Evolutionary conservation across 2,797 vertebrate species (phyloP).

Genomic region (Poecile montanus): DNA sequence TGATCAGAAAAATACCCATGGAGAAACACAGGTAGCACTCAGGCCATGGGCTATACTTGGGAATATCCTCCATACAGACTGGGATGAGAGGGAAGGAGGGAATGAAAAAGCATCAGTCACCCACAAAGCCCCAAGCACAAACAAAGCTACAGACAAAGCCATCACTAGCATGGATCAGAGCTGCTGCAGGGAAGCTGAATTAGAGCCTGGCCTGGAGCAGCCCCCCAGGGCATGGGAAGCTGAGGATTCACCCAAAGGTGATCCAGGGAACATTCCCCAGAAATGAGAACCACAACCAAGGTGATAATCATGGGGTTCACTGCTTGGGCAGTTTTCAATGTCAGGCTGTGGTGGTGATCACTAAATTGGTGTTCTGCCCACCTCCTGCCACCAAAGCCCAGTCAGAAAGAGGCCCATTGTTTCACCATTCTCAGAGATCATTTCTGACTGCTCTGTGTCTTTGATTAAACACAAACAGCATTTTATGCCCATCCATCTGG

Average conservation of each 20-base stretch:
- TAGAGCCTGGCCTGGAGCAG: background rate
- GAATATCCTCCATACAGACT: background rate
- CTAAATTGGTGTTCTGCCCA: background rate
- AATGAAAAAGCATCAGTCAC: background rate
- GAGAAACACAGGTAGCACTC: background rate
- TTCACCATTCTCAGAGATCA: background rate
- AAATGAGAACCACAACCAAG: background rate
- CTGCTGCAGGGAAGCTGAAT: background rate
- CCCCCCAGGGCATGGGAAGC: too few relatives aligned
- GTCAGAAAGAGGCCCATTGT: background rate
- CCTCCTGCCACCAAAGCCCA: background rate
- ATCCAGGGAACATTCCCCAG: background rate
- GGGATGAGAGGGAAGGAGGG: background rate
- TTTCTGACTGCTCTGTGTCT: background rate
- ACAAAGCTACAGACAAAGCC: background rate
- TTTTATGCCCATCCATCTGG: background rate
- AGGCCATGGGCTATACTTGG: background rate
- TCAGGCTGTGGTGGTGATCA: background rate
- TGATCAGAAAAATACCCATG: background rate
- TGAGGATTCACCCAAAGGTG: background rate
- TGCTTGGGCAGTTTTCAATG: background rate
- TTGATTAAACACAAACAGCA: background rate
- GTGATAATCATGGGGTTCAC: background rate
- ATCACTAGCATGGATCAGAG: background rate
- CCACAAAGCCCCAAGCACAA: background rate